A percentile compares a stretch with the other conserved stretches of the same genome.
These are phyloP conservation scores for Talpa occidentalis DNA, from an alignment of 2,113 vertebrate genomes.

Conservation along the genomic window DNA sequence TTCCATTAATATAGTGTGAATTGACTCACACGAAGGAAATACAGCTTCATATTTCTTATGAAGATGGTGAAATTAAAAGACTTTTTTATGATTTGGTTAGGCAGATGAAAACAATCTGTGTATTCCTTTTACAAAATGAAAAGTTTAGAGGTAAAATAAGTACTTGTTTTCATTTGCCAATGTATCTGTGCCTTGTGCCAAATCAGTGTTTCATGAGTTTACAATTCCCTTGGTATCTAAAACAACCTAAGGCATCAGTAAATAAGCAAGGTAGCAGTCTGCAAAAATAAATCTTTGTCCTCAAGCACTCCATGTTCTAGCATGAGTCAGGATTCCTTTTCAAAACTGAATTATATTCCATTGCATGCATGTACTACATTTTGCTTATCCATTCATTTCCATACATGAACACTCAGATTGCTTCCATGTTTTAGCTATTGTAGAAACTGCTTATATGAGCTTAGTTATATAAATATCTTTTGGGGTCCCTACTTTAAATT, in stretches of 20 bases:
- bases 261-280: neutral
- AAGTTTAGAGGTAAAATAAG: neutral
- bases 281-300: neutral
- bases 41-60: neutral
- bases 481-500: neutral
- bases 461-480: neutral
- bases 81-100: neutral
- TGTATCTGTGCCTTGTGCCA: neutral
- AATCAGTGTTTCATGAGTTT: neutral
- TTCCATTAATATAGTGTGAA: neutral
- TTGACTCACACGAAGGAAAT: conserved; percentile 34
- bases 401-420: neutral
- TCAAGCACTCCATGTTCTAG: neutral
- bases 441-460: neutral
- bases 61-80: neutral
- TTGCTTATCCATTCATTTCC: neutral
- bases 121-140: conserved; percentile 1
- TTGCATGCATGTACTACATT: neutral
- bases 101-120: neutral
- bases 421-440: neutral
- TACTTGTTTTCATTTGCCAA: neutral
- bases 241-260: neutral
- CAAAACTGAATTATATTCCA: neutral
- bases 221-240: neutral
- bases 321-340: neutral